These are phyloP conservation scores for Apotomis capreana DNA, from an alignment of 2,888 invertebrate species.

Conservation along the genomic window DNA sequence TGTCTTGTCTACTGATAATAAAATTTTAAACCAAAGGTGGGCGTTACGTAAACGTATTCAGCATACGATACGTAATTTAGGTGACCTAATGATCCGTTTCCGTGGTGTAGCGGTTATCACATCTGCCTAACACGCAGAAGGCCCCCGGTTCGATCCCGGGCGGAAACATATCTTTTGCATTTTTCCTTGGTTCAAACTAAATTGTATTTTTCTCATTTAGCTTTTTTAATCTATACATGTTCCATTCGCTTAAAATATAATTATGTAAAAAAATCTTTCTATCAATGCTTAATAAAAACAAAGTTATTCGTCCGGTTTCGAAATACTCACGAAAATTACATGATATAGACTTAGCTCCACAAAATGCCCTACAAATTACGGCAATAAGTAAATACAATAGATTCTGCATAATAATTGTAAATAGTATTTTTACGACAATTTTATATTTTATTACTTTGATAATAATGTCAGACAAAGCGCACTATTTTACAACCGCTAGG, in stretches of 20 bases:
- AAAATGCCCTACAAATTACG: too few relatives aligned
- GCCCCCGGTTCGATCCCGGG: conserved; percentile 95
- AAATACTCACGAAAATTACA: too few relatives aligned
- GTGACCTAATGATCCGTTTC: conserved; percentile 74
- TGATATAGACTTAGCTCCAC: too few relatives aligned
- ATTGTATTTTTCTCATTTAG: background rate
- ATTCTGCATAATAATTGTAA: too few relatives aligned
- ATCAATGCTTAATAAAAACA: background rate
- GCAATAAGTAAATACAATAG: too few relatives aligned
- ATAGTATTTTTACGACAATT: too few relatives aligned
- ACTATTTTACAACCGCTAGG: too few relatives aligned
- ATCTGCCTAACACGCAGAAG: conserved; percentile 96
- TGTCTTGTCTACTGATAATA: background rate
- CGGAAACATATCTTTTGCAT: conserved; percentile 85
- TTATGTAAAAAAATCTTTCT: too few relatives aligned
- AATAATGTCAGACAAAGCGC: too few relatives aligned
- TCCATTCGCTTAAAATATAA: too few relatives aligned
- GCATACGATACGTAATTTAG: conserved; percentile 41
- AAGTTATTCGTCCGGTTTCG: background rate
- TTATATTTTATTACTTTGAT: too few relatives aligned
- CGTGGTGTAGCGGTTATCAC: conserved; percentile 96
- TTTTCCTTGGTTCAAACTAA: background rate
- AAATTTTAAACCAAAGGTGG: too few relatives aligned
- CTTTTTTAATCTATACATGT: background rate
- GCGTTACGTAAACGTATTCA: background rate